Conservation (phyloP, 1,140 invertebrate species). For the Halictus rubicundus region DNA sequence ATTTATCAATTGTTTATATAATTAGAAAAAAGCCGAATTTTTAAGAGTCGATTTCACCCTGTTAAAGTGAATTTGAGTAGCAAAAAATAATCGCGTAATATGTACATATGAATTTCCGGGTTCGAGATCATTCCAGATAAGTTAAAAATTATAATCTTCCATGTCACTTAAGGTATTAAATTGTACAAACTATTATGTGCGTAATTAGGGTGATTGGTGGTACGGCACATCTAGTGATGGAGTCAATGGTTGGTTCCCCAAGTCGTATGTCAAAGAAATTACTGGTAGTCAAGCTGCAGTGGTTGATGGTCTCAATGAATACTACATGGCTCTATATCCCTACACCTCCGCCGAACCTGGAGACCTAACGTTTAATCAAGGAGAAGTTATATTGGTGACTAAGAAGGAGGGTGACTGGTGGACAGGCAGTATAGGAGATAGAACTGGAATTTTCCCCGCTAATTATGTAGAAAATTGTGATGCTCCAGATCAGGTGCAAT, state of each 20-base stretch:
- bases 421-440: conserved; percentile 93
- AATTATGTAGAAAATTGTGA: conserved; percentile 91
- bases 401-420: conserved; percentile 98
- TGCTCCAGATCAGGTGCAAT: conserved; percentile 72
- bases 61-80: too few relatives aligned
- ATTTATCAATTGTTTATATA: too few relatives aligned
- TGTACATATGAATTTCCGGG: too few relatives aligned
- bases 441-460: conserved; percentile 96
- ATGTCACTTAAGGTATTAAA: background rate
- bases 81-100: too few relatives aligned
- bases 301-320: conserved; percentile 81
- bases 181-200: conserved; percentile 20
- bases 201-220: conserved; percentile 84
- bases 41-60: too few relatives aligned
- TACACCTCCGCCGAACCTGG: conserved; percentile 93
- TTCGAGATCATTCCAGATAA: too few relatives aligned
- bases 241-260: conserved; percentile 86
- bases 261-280: conserved; percentile 84
- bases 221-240: conserved; percentile 82
- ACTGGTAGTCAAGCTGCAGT: conserved; percentile 56
- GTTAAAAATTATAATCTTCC: background rate
- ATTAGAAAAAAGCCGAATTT: too few relatives aligned
- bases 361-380: conserved; percentile 94
- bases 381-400: conserved; percentile 93
- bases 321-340: conserved; percentile 92